Base-by-base conservation (phyloP, 2,113 vertebrate species). In the Cyanoramphus novaezelandiae region DNA sequence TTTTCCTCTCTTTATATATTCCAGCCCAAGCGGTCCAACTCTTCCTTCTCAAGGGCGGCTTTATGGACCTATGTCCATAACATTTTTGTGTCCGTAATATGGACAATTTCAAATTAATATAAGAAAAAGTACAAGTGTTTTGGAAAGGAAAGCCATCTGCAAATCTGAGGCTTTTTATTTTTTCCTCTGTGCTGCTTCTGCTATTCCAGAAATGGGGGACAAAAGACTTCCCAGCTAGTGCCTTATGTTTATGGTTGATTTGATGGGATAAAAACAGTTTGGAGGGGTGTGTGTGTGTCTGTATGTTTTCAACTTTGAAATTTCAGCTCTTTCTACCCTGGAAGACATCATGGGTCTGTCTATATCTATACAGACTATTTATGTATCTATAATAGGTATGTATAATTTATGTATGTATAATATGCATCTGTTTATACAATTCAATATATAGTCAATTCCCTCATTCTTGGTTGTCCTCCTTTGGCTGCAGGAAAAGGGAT, bases 21-120 rank as follows among this genome's bases (percentile, higher is more conserved):
- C 31, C 67, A 88, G 57, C 28, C 62, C 0, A 1, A 44, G n/a
- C 0, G 39, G 28, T 12, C 27, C 0, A 1, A 20, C 25, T 33
- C 29, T 69, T 70, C 64, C 39, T 91, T 43, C 55, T 43, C 44
- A 25, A 39, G 69, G 43, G 33, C 15, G 76, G 85, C 60, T 87
- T 70, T 37, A 52, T 15, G 24, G 29, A 70, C 33, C 49, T 65
- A 20, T 0, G 0, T 1, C 21, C 21, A 23, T 35, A 35, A 35
- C 21, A 35, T 35, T 35, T 35, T 35, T 7, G 13, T 35, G 13
- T 35, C 21, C 57, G 16, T 59, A 35, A 59, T 35, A 35, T 1
- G 28, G 13, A 39, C 44, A 47, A 15, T n/a, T 11, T 53, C n/a
- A 78, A 86, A 71, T 44, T 17, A 52, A 78, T 63, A 24, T 49